A percentile compares a stretch with the other conserved stretches of the same genome.
These are phyloP conservation scores for Spatulosminthurus flaviceps DNA, from an alignment of 2,888 invertebrate genomes.

Conservation along the genomic window DNA sequence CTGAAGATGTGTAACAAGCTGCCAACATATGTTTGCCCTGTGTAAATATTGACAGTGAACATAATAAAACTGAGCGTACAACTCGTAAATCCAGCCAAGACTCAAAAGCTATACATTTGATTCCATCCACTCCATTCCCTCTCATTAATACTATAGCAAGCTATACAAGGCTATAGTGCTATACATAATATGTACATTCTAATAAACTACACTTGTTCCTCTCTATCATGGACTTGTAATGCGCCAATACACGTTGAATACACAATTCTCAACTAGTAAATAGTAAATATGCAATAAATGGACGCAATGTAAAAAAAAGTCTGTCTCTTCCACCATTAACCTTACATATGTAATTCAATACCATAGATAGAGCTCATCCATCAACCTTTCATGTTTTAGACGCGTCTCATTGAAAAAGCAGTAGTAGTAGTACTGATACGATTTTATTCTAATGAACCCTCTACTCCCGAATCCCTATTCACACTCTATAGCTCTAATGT, in stretches of 20 bases:
- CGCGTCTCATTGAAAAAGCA: conserved; percentile 31
- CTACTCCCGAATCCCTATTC: not conserved
- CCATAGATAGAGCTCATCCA: conserved; percentile 35
- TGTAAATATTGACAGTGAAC: conserved; percentile 40
- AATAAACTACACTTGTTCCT: too few species aligned
- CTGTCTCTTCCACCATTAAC: too few species aligned
- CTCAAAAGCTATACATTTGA: conserved; percentile 10
- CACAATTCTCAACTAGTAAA: too few species aligned
- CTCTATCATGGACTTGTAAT: too few species aligned
- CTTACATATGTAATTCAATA: not conserved
- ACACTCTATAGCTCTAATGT: not conserved
- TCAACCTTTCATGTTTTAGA: conserved; percentile 42
- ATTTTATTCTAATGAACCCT: conserved; percentile 34
- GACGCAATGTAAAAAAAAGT: too few species aligned
- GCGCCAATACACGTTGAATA: too few species aligned
- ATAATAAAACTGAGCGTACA: conserved; percentile 42
- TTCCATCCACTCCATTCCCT: conserved; percentile 3
- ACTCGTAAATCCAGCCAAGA: conserved; percentile 34
- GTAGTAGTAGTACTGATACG: conserved; percentile 42
- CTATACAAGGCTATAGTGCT: not conserved
- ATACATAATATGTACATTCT: too few species aligned
- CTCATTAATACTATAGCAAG: not conserved
- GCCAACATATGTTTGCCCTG: conserved; percentile 37
- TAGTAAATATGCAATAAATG: too few species aligned
- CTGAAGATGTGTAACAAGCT: conserved; percentile 20